Percentiles rank a stretch among this genome's conserved stretches.
Evolutionary conservation across 1,140 invertebrate species (phyloP).

Genomic region (Neodiprion lecontei): DNA sequence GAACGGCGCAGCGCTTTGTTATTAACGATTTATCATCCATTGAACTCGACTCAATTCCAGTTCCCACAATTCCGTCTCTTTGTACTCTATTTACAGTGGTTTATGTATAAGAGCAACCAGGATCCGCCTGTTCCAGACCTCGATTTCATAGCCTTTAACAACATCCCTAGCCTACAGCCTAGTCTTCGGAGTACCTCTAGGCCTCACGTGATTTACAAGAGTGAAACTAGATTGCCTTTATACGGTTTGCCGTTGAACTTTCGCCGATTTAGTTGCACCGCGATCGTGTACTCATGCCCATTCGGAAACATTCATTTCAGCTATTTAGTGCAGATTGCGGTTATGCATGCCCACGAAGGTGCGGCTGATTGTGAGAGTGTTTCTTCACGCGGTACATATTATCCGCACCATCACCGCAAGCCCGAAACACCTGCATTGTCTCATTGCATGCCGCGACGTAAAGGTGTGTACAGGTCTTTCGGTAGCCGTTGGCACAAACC

Average conservation of each 20-base stretch:
- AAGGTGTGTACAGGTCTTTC: too few relatives aligned
- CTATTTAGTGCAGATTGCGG: neutral
- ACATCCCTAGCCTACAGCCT: neutral
- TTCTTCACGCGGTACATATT: too few relatives aligned
- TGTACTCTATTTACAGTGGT: neutral
- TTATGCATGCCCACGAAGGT: neutral
- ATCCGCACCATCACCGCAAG: too few relatives aligned
- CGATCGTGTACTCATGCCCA: neutral
- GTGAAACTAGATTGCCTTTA: slow-evolving; percentile 7
- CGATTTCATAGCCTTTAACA: neutral
- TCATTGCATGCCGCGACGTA: too few relatives aligned
- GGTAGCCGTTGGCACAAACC: too few relatives aligned
- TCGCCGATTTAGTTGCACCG: neutral
- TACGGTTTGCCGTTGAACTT: slow-evolving; percentile 1
- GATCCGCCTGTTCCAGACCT: neutral
- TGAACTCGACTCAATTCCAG: neutral
- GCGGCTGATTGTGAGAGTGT: too few relatives aligned
- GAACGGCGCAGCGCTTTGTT: neutral
- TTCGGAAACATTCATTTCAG: neutral
- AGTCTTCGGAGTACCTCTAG: neutral
- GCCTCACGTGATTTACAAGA: neutral
- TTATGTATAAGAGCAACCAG: neutral
- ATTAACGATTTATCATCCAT: slow-evolving; percentile 5
- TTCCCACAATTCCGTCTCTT: neutral
- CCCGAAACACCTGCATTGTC: too few relatives aligned